A percentile compares a stretch with the other conserved stretches of the same genome.
Conservation (phyloP, 1,140 invertebrate genomes). For the Megalopta genalis region DNA sequence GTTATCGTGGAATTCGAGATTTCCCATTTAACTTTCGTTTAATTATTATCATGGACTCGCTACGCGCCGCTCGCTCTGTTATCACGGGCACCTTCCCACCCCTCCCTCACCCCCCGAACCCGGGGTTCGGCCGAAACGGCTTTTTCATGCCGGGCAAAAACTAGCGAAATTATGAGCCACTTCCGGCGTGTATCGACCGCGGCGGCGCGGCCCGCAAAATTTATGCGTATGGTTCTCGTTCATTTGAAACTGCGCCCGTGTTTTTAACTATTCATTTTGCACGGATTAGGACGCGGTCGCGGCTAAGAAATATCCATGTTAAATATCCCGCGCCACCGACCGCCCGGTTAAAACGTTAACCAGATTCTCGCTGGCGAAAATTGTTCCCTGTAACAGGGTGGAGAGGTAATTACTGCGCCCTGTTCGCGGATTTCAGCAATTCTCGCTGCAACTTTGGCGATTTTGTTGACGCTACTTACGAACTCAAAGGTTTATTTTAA, state of each 20-base stretch:
- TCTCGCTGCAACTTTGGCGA: too few species aligned
- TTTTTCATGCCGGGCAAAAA: conserved; percentile 49
- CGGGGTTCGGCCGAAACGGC: neutral
- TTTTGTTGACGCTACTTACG: too few species aligned
- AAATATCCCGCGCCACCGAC: too few species aligned
- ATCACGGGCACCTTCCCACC: conserved; percentile 12
- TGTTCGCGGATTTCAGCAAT: too few species aligned
- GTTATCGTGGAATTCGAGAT: conserved; percentile 56
- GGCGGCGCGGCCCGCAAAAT: conserved; percentile 24
- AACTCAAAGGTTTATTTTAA: too few species aligned
- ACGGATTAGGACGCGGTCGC: neutral
- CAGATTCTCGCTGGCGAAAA: too few species aligned
- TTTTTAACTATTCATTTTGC: conserved; percentile 29
- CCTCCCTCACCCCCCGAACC: neutral
- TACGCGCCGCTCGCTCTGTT: conserved; percentile 22
- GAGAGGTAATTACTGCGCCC: too few species aligned
- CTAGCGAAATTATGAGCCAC: conserved; percentile 34
- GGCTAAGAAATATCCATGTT: neutral
- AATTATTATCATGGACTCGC: conserved; percentile 55
- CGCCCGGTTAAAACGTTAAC: too few species aligned
- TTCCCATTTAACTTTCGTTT: conserved; percentile 66
- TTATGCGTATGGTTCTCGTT: conserved; percentile 55
- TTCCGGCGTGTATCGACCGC: conserved; percentile 34
- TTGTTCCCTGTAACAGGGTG: too few species aligned
- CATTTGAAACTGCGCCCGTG: conserved; percentile 26